These are phyloP conservation scores for Cephus spinipes DNA, from an alignment of 2,888 invertebrate species.

Conservation along the genomic window DNA sequence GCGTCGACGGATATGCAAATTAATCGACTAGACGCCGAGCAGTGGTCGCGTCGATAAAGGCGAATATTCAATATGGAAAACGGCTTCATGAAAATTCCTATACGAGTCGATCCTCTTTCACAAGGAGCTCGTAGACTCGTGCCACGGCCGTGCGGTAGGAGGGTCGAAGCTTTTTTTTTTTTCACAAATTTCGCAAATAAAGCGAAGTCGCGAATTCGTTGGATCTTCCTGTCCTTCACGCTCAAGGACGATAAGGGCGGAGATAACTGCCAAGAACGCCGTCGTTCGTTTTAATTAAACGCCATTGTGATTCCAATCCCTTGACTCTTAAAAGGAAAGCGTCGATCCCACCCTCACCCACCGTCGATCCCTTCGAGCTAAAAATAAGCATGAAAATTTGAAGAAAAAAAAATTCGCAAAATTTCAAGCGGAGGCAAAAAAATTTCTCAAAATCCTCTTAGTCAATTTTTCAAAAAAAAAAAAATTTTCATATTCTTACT, in stretches of 20 bases:
- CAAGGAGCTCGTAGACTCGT: not conserved
- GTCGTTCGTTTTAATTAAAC: slow-evolving; percentile 35
- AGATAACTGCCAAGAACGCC: slow-evolving; percentile 8
- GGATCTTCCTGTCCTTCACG: not conserved
- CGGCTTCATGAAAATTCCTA: not conserved
- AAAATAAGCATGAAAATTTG: too few relatives aligned
- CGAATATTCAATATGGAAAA: not conserved
- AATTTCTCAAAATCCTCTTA: not conserved
- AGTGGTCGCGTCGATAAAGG: not conserved
- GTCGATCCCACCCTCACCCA: too few relatives aligned
- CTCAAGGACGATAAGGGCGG: slow-evolving; percentile 8
- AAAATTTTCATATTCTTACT: not conserved
- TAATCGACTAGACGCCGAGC: not conserved
- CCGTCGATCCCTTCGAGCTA: too few relatives aligned
- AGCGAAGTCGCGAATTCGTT: not conserved
- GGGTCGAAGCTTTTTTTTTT: not conserved
- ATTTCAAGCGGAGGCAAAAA: too few relatives aligned
- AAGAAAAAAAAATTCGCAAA: too few relatives aligned
- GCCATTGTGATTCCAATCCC: slow-evolving; percentile 23
- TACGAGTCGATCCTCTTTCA: not conserved
- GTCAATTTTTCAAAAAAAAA: too few relatives aligned
- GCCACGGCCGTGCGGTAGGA: not conserved
- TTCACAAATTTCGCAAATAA: not conserved
- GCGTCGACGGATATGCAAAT: not conserved
- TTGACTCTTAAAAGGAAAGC: not conserved